These are phyloP conservation scores for Chydorus sphaericus DNA, from an alignment of 2,888 invertebrate genomes.

Conservation along the genomic window DNA sequence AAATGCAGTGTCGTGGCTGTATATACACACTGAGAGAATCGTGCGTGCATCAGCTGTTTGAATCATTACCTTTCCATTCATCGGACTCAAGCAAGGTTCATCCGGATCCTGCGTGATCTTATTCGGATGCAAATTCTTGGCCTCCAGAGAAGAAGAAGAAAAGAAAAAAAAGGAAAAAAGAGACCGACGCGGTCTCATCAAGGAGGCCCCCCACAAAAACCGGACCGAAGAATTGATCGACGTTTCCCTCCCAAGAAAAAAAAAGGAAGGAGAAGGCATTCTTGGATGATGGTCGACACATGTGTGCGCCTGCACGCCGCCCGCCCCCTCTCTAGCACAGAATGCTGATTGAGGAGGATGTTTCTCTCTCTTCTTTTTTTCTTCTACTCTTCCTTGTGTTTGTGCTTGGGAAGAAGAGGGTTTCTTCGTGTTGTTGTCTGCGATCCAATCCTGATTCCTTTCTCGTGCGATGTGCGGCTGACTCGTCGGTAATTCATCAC, in stretches of 20 bases:
- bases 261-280: no score
- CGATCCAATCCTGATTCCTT: conserved; percentile 3
- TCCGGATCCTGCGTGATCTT: background rate
- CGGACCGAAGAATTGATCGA: no score
- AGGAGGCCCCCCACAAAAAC: no score
- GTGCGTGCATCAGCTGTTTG: conserved; percentile 1
- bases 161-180: background rate
- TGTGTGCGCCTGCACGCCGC: background rate
- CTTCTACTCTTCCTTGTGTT: background rate
- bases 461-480: no score
- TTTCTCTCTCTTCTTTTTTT: background rate
- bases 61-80: conserved; percentile 5
- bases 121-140: background rate
- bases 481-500: conserved; percentile 4
- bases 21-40: background rate
- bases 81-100: background rate
- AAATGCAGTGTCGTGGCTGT: background rate
- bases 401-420: background rate
- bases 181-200: background rate
- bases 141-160: no score
- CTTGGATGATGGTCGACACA: background rate
- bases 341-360: conserved; percentile 8
- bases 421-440: background rate
- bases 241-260: no score
- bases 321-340: background rate